Percentiles rank a stretch among this genome's conserved stretches.
Conservation (phyloP, 2,797 vertebrate species). For the Falco concolor region DNA sequence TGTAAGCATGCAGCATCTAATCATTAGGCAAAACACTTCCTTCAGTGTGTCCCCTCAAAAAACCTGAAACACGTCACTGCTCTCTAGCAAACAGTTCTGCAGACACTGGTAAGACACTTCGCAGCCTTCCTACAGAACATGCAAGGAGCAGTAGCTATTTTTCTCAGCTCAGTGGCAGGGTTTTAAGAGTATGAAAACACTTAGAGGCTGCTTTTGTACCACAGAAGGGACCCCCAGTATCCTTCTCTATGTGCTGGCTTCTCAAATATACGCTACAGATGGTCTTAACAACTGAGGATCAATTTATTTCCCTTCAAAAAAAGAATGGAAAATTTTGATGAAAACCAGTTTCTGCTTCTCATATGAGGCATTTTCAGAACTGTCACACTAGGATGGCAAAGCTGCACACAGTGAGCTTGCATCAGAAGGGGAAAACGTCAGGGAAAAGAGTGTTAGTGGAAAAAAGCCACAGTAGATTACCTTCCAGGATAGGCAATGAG, state of each 20-base stretch:
- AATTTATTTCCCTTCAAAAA: not conserved
- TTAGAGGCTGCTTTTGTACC: not conserved
- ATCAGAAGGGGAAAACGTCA: not conserved
- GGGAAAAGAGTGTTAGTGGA: not conserved
- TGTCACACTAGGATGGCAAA: not conserved
- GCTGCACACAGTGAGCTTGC: not conserved
- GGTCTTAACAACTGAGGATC: not conserved
- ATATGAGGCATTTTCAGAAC: not conserved
- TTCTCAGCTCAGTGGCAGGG: not conserved
- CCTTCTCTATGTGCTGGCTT: not conserved
- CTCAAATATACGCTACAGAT: not conserved
- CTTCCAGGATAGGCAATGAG: not conserved
- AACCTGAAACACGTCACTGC: not conserved
- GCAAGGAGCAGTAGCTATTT: not conserved
- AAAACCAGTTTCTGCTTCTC: not conserved
- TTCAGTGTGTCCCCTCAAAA: not conserved
- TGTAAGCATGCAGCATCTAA: not conserved
- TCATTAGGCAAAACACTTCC: not conserved
- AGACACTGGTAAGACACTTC: not conserved
- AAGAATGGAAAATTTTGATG: not conserved
- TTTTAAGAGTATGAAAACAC: not conserved
- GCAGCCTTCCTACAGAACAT: not conserved
- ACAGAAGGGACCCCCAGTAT: not conserved
- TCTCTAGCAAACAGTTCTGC: not conserved
- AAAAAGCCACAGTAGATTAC: not conserved